Evolutionary conservation across 2,113 vertebrate species (phyloP), one percentile per base, ranked within the genome.

Genomic region (Euleptes europaea): DNA sequence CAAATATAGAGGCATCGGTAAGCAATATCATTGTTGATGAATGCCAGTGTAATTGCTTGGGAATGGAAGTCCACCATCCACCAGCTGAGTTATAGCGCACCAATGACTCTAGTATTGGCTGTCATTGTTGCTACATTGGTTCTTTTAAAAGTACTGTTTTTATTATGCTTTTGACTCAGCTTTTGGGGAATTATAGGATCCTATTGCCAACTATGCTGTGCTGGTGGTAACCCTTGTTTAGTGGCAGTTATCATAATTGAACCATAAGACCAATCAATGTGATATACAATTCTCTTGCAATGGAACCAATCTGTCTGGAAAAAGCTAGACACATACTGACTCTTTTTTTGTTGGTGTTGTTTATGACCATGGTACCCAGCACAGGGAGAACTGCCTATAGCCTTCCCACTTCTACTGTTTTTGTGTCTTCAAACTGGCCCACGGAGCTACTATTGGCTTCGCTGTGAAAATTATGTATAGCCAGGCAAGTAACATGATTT

Each of bases 231-330:
- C 35, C 13, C 38, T 40, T 11, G 26, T 10, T 78, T 63, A 63
- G 28, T 2, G 28, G 38, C 40, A 79, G 77, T 49, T 19, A 21
- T 54, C 19, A 15, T 35, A 77, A 33, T 8, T 77, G 15, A 33
- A 77, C 35, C 51, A 63, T 23, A 40, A 49, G 33, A 31, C 35
- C 51, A 21, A 38, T 19, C 23, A 28, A 78, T 35, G 7, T 35
- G 82, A 86, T 84, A 83, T 26, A 47, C 83, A 65, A 31, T 15
- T n/a, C 49, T 67, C 38, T 73, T 82, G 90, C 31, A 49, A 60
- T 89, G 38, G 28, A n/a, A 31, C 88, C 87, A 92, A 78, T 86
- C 88, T 83, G 10, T 72, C 89, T 86, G 60, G 92, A 89, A 86
- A 89, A 78, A 3, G 33, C 57, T 78, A 90, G 89, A 92, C 91